Evolutionary conservation across 1,140 invertebrate species (phyloP).

Genomic region (Archivesica marissinica): DNA sequence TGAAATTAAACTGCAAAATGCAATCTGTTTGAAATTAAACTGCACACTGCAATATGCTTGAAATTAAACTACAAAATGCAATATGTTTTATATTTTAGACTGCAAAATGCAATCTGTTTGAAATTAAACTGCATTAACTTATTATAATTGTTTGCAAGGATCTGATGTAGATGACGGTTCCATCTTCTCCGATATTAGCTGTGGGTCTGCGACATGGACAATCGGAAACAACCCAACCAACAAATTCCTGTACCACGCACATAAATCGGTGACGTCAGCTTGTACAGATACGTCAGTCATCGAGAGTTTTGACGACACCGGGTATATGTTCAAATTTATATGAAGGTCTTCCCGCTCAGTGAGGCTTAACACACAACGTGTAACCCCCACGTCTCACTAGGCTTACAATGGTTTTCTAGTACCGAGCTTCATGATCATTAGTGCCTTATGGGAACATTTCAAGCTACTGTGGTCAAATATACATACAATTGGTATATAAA

Average conservation of each 20-base stretch:
- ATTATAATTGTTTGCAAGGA: too few species aligned
- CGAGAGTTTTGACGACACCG: background rate
- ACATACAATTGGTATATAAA: background rate
- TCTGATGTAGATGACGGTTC: constrained; percentile 5
- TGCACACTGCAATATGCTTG: background rate
- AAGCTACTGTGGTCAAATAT: too few species aligned
- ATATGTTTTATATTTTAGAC: background rate
- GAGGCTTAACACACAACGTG: too few species aligned
- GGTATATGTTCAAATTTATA: constrained; percentile 20
- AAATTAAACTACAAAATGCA: background rate
- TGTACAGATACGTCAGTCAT: background rate
- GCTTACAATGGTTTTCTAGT: too few species aligned
- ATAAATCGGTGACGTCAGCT: constrained; percentile 17
- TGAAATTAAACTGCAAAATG: too few species aligned
- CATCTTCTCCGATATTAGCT: constrained; percentile 35
- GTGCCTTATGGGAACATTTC: too few species aligned
- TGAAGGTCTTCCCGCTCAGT: background rate
- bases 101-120: too few species aligned
- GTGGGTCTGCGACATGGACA: constrained; percentile 16
- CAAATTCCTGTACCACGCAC: background rate
- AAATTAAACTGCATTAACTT: too few species aligned
- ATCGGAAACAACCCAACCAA: background rate
- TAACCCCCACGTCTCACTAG: too few species aligned
- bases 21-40: too few species aligned
- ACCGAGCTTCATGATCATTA: too few species aligned